Evolutionary conservation across 2,113 vertebrate genomes (phyloP).

Genomic region (Haplotaxodon microlepis): DNA sequence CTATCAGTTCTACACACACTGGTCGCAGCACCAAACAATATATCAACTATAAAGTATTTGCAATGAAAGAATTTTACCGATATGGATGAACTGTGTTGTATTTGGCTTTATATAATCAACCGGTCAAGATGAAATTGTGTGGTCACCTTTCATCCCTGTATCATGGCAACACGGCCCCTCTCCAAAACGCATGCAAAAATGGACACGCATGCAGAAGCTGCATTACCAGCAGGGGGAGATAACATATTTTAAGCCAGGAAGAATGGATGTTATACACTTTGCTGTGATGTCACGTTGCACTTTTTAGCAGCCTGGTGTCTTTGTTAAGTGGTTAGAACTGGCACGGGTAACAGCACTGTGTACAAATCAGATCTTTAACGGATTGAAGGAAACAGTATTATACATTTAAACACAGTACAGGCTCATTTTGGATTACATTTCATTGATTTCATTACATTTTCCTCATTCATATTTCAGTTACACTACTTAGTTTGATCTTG

Average conservation of each 20-base stretch:
- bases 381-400: neutral
- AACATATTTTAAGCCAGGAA: neutral
- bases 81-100: neutral
- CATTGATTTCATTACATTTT: neutral
- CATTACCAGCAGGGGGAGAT: neutral
- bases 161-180: neutral
- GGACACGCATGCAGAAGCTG: neutral
- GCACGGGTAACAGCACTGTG: neutral
- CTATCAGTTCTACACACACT: neutral
- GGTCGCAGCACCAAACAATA: neutral
- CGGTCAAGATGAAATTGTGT: neutral
- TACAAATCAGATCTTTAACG: neutral
- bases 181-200: neutral
- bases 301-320: neutral
- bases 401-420: neutral
- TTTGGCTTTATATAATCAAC: neutral
- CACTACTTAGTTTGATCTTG: neutral
- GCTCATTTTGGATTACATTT: neutral
- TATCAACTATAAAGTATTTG: neutral
- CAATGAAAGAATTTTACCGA: neutral
- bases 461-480: neutral
- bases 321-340: neutral
- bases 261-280: neutral
- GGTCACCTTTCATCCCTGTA: neutral
- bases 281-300: neutral